Conservation (phyloP, 2,113 vertebrate species). For the Hippocampus mohnikei region DNA sequence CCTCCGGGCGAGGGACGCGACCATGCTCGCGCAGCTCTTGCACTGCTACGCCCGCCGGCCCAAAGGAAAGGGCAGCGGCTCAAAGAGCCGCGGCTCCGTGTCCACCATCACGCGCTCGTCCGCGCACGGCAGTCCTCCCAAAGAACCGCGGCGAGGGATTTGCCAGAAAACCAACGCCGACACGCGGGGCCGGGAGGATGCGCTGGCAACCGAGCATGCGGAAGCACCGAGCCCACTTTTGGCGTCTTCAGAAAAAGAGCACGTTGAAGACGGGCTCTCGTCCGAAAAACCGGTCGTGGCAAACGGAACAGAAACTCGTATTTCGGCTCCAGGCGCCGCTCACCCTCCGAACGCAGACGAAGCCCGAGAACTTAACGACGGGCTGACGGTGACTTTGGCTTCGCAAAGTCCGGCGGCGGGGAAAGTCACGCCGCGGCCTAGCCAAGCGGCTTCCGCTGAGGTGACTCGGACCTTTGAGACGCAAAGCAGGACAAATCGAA, state of each 20-base stretch:
- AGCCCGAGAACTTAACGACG: constrained; percentile 19
- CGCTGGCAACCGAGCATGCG: constrained; percentile 2
- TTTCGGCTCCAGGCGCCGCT: neutral
- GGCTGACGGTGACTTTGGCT: constrained; percentile 54
- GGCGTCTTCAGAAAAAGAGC: neutral
- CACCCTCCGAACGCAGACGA: constrained; percentile 10
- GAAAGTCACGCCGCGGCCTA: constrained; percentile 16
- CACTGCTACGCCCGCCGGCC: constrained; percentile 64
- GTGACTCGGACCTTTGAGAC: neutral
- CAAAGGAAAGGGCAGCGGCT: constrained; percentile 48
- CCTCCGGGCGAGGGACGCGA: constrained; percentile 45
- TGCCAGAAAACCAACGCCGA: constrained; percentile 23
- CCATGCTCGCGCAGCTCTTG: constrained; percentile 54
- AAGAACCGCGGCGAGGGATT: constrained; percentile 13
- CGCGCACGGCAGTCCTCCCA: constrained; percentile 43
- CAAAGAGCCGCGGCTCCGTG: constrained; percentile 32
- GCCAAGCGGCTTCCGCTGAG: neutral
- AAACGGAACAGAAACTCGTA: neutral
- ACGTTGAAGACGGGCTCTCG: neutral
- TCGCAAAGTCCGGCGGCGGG: constrained; percentile 22
- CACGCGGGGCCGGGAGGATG: constrained; percentile 15
- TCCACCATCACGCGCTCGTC: constrained; percentile 56
- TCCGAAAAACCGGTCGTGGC: neutral
- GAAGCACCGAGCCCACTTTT: constrained; percentile 3
- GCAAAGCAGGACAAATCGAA: neutral